A percentile compares a stretch with the other conserved stretches of the same genome.
These are phyloP conservation scores for Amazona finschi DNA, from an alignment of 2,797 vertebrate genomes.

Conservation along the genomic window DNA sequence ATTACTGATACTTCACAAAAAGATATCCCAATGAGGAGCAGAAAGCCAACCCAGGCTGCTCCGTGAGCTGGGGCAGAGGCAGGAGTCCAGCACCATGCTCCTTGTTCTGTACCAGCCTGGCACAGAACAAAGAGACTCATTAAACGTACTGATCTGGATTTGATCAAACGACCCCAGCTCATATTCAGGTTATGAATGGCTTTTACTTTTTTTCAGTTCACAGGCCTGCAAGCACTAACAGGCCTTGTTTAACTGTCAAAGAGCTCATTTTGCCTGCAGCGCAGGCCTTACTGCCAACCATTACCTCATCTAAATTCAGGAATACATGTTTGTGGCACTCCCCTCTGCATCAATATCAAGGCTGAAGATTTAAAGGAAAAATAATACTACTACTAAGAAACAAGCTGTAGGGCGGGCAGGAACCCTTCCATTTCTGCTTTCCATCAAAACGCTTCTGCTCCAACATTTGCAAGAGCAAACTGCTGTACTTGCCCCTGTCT, in stretches of 20 bases:
- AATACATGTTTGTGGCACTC: not conserved
- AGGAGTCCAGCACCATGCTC: not conserved
- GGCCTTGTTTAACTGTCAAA: constrained; percentile 14
- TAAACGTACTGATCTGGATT: constrained; percentile 5
- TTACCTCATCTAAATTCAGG: constrained; percentile 51
- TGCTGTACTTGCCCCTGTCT: not conserved
- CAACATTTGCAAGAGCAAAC: not conserved
- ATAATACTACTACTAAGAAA: not conserved
- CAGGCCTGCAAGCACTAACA: constrained; percentile 23
- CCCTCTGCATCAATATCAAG: not conserved
- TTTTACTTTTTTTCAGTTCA: not conserved
- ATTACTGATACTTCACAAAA: not conserved
- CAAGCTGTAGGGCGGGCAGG: not conserved
- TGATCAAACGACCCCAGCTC: not conserved
- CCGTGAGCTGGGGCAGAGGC: not conserved
- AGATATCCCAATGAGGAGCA: accelerated
- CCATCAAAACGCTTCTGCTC: not conserved
- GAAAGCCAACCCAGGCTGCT: not conserved
- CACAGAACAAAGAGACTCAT: not conserved
- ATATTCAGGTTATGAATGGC: constrained; percentile 16
- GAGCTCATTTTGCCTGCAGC: constrained; percentile 45
- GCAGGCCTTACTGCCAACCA: not conserved
- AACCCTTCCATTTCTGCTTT: not conserved
- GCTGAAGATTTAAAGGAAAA: constrained; percentile 12
- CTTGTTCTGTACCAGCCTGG: not conserved